A percentile compares a stretch with the other conserved stretches of the same genome.
phyloP scores from a whole-genome alignment of 2,113 vertebrate genomes.

The Hepsetus odoe region DNA sequence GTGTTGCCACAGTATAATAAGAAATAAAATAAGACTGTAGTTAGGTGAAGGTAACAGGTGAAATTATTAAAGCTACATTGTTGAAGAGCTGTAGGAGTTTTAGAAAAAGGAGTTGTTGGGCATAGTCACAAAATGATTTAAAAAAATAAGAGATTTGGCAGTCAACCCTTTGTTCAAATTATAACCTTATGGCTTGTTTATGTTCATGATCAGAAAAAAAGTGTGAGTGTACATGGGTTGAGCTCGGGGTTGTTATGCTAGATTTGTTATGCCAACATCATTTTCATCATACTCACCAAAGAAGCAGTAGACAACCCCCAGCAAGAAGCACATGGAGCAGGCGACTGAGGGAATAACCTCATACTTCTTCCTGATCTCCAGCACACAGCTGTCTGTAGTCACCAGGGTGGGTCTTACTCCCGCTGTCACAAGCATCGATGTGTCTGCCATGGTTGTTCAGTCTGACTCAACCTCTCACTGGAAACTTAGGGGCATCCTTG shows the following conservation, averaged over 20 bases:
- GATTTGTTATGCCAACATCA: neutral
- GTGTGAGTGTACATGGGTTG: neutral
- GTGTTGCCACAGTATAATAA: too few relatives aligned
- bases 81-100: too few relatives aligned
- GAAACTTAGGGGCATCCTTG: conserved; percentile 4
- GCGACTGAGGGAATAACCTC: conserved; percentile 80
- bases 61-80: too few relatives aligned
- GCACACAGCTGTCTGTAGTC: conserved; percentile 69
- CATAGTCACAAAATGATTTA: too few relatives aligned
- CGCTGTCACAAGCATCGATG: conserved; percentile 65
- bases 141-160: too few relatives aligned
- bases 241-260: too few relatives aligned
- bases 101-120: too few relatives aligned
- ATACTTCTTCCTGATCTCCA: conserved; percentile 73
- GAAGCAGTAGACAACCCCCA: conserved; percentile 86
- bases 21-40: too few relatives aligned
- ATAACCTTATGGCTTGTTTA: too few relatives aligned
- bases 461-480: conserved; percentile 20
- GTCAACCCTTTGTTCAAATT: too few relatives aligned
- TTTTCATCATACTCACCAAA: conserved; percentile 75
- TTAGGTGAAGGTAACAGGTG: too few relatives aligned
- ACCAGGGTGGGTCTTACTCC: conserved; percentile 62
- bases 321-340: conserved; percentile 79
- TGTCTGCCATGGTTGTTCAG: conserved; percentile 67
- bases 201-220: neutral